These are phyloP conservation scores for Mimumesa dahlbomi DNA, from an alignment of 2,888 invertebrate species.

Conservation along the genomic window DNA sequence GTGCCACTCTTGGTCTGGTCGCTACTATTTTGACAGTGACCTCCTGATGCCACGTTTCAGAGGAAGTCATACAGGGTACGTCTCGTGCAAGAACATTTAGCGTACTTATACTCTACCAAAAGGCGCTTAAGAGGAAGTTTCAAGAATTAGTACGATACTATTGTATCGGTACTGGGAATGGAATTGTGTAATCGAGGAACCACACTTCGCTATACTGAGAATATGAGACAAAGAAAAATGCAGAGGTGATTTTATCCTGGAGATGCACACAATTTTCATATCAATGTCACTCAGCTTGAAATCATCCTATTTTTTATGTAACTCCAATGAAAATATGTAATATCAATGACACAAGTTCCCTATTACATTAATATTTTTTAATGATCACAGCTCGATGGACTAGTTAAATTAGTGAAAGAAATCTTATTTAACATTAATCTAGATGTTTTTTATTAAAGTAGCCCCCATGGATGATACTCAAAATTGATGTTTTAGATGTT, in stretches of 20 bases:
- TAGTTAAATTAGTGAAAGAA: constrained; percentile 70
- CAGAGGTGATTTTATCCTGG: constrained; percentile 27
- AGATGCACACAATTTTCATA: constrained; percentile 47
- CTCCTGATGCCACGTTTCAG: constrained; percentile 67
- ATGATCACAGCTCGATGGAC: constrained; percentile 54
- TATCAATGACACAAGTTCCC: constrained; percentile 70
- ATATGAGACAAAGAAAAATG: constrained; percentile 26
- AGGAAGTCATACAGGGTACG: constrained; percentile 40
- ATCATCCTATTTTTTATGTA: constrained; percentile 53
- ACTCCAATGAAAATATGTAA: constrained; percentile 55
- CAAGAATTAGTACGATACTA: constrained; percentile 30
- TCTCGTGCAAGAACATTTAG: constrained; percentile 52
- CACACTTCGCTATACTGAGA: constrained; percentile 25
- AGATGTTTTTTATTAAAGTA: constrained; percentile 51
- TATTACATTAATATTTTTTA: constrained; percentile 69
- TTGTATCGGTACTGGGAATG: constrained; percentile 32
- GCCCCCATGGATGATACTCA: constrained; percentile 62
- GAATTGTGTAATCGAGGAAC: constrained; percentile 31
- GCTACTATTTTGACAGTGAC: constrained; percentile 78
- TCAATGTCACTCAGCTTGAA: constrained; percentile 47
- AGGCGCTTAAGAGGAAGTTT: constrained; percentile 56
- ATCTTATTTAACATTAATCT: constrained; percentile 58
- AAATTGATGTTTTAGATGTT: constrained; percentile 70
- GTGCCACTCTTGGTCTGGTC: constrained; percentile 77
- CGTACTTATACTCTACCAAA: constrained; percentile 76